A percentile compares a stretch with the other conserved stretches of the same genome.
phyloP scores from a whole-genome alignment of 2,888 invertebrate species.

The Helleia helle region DNA sequence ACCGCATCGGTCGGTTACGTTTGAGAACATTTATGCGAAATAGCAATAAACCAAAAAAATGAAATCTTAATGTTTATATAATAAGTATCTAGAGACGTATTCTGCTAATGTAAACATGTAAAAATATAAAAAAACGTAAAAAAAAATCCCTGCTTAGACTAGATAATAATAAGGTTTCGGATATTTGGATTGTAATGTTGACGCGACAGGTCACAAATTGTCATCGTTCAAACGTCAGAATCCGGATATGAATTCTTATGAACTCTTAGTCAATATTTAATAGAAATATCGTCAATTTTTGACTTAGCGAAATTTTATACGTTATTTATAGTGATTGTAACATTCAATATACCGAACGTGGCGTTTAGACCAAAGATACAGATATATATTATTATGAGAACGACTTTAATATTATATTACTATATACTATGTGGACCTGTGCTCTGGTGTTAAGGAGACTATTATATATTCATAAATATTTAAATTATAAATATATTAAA shows the following conservation, averaged over 20 bases:
- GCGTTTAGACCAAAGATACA: conserved; percentile 69
- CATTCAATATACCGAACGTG: conserved; percentile 58
- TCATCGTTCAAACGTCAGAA: conserved; percentile 16
- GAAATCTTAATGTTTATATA: conserved; percentile 61
- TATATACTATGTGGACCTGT: conserved; percentile 42
- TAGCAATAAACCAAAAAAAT: conserved; percentile 74
- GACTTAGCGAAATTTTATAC: conserved; percentile 74
- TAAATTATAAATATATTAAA: no score
- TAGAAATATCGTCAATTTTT: conserved; percentile 71
- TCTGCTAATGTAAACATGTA: conserved; percentile 68
- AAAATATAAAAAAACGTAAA: conserved; percentile 60
- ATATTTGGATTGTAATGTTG: conserved; percentile 59
- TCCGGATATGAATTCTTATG: conserved; percentile 71
- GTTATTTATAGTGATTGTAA: conserved; percentile 64
- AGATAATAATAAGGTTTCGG: conserved; percentile 57
- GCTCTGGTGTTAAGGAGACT: conserved; percentile 29
- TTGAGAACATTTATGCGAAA: conserved; percentile 49
- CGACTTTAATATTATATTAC: conserved; percentile 44
- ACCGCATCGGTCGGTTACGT: conserved; percentile 33
- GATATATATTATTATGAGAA: conserved; percentile 59
- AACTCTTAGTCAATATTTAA: conserved; percentile 71
- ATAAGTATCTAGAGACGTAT: conserved; percentile 67
- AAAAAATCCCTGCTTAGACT: conserved; percentile 70
- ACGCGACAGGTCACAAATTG: conserved; percentile 37
- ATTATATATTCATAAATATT: no score